Conservation (phyloP, 2,797 vertebrate species). For the Coregonus ussuriensis region DNA sequence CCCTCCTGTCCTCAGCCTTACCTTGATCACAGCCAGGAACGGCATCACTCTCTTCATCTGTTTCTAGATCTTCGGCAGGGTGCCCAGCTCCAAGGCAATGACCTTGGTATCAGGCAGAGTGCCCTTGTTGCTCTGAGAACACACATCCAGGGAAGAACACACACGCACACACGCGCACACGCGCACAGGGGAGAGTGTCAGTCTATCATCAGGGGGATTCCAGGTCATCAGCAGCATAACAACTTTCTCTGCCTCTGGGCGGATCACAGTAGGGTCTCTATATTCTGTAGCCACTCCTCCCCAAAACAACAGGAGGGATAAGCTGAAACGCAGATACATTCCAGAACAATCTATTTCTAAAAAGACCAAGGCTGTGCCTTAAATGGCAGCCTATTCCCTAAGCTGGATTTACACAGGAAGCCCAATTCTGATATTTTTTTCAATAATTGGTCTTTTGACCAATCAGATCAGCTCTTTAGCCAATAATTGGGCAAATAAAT, state of each 20-base stretch:
- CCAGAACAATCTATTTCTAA: no score
- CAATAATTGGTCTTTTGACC: neutral
- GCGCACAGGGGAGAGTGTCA: neutral
- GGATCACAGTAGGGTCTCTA: neutral
- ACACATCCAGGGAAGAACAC: neutral
- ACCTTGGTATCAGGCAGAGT: constrained; percentile 94
- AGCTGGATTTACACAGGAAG: no score
- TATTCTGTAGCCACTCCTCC: neutral
- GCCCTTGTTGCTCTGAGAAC: constrained; percentile 77
- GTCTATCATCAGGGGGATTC: constrained; percentile 3
- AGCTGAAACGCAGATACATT: neutral
- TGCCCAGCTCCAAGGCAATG: constrained; percentile 86
- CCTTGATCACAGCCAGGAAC: constrained; percentile 99
- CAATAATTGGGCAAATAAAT: no score
- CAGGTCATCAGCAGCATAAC: neutral
- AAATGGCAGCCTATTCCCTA: no score
- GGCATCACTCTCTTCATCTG: constrained; percentile 99
- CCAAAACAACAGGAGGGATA: neutral
- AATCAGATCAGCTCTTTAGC: no score
- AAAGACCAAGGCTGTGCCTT: no score
- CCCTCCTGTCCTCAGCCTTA: constrained; percentile 48
- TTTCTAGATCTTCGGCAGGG: constrained; percentile 91
- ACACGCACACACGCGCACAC: neutral
- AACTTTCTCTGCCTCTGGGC: neutral
- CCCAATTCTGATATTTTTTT: no score